Conservation (phyloP, 2,888 invertebrate species). For the Chymomyza procnemis region DNA sequence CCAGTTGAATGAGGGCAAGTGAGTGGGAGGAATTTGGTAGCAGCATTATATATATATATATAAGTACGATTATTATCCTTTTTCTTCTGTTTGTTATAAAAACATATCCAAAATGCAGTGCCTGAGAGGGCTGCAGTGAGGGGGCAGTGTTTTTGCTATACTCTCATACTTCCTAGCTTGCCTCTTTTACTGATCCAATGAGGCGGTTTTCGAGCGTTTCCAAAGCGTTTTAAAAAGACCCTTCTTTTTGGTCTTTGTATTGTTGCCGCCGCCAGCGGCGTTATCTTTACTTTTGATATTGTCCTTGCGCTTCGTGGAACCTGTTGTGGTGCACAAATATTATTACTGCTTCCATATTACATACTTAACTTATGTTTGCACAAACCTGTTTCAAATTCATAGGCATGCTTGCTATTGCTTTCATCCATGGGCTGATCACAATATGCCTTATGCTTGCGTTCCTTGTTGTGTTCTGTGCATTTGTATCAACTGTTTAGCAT, state of each 20-base stretch:
- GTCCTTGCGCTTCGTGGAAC: constrained; percentile 59
- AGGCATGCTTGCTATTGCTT: constrained; percentile 60
- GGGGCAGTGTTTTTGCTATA: constrained; percentile 53
- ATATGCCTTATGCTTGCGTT: constrained; percentile 67
- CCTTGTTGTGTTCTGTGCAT: constrained; percentile 56
- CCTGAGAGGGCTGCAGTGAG: constrained; percentile 8
- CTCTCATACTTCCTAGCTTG: constrained; percentile 13
- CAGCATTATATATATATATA: constrained; percentile 20
- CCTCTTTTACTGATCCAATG: constrained; percentile 86
- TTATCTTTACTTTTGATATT: constrained; percentile 65
- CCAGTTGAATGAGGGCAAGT: constrained; percentile 24
- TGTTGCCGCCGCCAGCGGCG: constrained; percentile 45
- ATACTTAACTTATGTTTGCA: not conserved
- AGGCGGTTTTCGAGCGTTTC: constrained; percentile 92
- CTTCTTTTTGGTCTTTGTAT: constrained; percentile 83
- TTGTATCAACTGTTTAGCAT: not conserved
- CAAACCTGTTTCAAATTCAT: constrained; percentile 64
- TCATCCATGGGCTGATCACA: constrained; percentile 64
- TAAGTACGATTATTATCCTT: constrained; percentile 56
- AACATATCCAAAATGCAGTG: constrained; percentile 1
- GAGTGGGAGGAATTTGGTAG: not conserved
- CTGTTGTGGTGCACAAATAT: constrained; percentile 13
- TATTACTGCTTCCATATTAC: not conserved
- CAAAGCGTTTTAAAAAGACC: constrained; percentile 93
- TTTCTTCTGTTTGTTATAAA: not conserved